Conservation (phyloP, 2,888 invertebrate genomes). For the Ganaspis brasiliensis region DNA sequence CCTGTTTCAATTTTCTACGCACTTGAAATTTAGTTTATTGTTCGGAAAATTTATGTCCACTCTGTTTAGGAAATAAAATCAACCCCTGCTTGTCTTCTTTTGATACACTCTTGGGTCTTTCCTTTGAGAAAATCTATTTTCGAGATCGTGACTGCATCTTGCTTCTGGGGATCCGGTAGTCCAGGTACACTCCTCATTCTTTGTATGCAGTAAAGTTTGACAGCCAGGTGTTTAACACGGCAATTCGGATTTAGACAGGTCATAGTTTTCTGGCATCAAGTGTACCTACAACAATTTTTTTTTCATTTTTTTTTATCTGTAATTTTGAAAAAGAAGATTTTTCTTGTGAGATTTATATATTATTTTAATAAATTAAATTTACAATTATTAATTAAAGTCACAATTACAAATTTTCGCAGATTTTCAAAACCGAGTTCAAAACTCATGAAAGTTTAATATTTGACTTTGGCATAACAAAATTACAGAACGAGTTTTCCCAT, state of each 20-base stretch:
- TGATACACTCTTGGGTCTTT: slow-evolving; percentile 25
- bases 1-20: background rate
- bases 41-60: background rate
- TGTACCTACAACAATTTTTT: slow-evolving; percentile 18
- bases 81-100: slow-evolving; percentile 21
- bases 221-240: slow-evolving; percentile 57
- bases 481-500: slow-evolving; percentile 25
- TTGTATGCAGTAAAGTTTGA: background rate
- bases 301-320: background rate
- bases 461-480: background rate
- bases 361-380: too few relatives aligned
- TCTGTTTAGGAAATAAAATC: slow-evolving; percentile 13
- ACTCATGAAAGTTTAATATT: slow-evolving; percentile 3
- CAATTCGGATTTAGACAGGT: slow-evolving; percentile 42
- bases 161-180: slow-evolving; percentile 5
- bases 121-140: slow-evolving; percentile 23
- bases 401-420: slow-evolving; percentile 14
- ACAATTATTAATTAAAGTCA: too few relatives aligned
- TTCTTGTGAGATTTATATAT: background rate
- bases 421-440: too few relatives aligned
- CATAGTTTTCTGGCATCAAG: slow-evolving; percentile 48
- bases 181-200: slow-evolving; percentile 39
- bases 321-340: background rate
- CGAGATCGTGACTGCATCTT: slow-evolving; percentile 3
- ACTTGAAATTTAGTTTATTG: slow-evolving; percentile 3